Evolutionary conservation across 2,113 vertebrate genomes (phyloP).

Genomic region (Castor canadensis): DNA sequence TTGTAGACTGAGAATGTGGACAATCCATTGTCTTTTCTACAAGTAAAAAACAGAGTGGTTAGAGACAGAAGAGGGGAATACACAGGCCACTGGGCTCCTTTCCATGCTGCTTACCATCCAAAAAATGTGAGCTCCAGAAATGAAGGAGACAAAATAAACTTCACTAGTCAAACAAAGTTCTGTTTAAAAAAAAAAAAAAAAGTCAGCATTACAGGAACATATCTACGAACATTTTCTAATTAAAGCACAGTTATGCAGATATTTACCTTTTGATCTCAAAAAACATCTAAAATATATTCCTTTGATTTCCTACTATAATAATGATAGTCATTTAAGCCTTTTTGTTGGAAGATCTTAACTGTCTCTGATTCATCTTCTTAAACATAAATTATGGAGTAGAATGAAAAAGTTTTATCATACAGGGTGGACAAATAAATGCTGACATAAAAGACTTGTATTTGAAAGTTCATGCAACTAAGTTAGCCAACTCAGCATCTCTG

Average conservation of each 20-base stretch:
- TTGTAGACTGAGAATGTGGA: neutral
- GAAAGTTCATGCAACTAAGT: neutral
- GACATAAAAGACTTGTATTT: neutral
- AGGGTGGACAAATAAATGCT: neutral
- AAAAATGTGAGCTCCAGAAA: neutral
- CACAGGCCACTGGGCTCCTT: neutral
- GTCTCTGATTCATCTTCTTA: constrained; percentile 6
- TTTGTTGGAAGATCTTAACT: neutral
- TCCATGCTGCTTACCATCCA: neutral
- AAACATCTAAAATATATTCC: neutral
- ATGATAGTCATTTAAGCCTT: neutral
- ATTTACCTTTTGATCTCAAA: constrained; percentile 26
- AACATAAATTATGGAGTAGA: neutral
- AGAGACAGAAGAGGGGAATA: neutral
- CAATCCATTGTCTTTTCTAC: neutral
- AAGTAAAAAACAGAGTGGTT: neutral
- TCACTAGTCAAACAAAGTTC: neutral
- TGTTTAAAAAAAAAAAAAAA: neutral
- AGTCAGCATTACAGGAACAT: neutral
- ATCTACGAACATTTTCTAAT: constrained; percentile 13
- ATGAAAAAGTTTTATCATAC: neutral
- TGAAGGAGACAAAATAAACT: neutral
- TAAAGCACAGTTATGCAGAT: neutral
- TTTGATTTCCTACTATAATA: neutral
- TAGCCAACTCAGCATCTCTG: neutral